Base-by-base conservation (phyloP, 2,797 vertebrate genomes). In the Myotis planiceps region DNA sequence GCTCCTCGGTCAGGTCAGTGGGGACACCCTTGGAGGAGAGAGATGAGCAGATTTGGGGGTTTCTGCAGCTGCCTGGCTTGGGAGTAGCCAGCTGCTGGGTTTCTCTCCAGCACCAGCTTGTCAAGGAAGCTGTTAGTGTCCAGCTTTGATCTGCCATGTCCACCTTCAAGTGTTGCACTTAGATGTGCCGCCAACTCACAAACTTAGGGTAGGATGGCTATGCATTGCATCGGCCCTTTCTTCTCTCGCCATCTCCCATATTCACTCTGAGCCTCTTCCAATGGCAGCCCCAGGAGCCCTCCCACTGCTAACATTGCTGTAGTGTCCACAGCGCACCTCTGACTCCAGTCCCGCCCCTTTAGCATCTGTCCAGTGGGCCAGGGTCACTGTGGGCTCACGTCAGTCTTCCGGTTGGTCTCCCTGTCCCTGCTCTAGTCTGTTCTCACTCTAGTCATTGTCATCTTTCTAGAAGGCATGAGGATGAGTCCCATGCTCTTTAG, bases 371-470 rank as follows among this genome's bases (percentile, higher is more conserved):
- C 29, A 21, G 2, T 10, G n/a, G 27, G 3, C 37, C 45, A 9
- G 25, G 25, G 45, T 68, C 32, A 0, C 8, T 18, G 1, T 6
- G 51, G 49, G 47, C 9, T 65, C 32, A 12, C 23, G 0, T 82
- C 19, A 0, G 18, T 47, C 47, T 80, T 37, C 2, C 0, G n/a
- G 1, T 3, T 4, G 45, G 21, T 34, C 42, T 53, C 8, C 34
- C 42, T n/a, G 2, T n/a, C 53, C 10, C 16, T 25, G 29, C 21
- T 29, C 47, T 47, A 23, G 4, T 8, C 32, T 69, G 34, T 3
- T 69, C 27, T 19, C 29, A 9, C 1, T 12, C 0, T 3, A 6
- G 63, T 29, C 15, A 23, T 19, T 3, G 21, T 2, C 3, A 5
- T 39, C 45, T n/a, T 68, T 85, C 34, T 82, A 29, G 85, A 58